A percentile compares a stretch with the other conserved stretches of the same genome.
Evolutionary conservation across 2,113 vertebrate species (phyloP).

Genomic region (Hippolais icterina): DNA sequence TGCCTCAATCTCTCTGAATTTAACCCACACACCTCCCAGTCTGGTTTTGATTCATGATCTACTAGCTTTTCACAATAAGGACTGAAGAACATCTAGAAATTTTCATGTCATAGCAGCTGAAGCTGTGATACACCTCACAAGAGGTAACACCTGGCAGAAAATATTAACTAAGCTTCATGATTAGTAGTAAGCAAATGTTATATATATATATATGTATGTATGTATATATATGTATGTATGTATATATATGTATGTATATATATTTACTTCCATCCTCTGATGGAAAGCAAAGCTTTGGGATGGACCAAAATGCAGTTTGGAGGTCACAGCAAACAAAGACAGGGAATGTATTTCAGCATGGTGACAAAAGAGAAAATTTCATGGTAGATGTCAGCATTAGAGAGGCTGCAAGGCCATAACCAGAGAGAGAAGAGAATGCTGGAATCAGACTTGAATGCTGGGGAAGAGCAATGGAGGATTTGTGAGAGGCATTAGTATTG

Average conservation of each 20-base stretch:
- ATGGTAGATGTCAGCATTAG: fast-evolving
- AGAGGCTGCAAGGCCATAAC: background rate
- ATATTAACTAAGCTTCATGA: background rate
- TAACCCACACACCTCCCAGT: background rate
- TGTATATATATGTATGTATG: no score
- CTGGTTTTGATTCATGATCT: background rate
- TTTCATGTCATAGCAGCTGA: background rate
- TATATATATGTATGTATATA: no score
- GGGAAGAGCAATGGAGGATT: background rate
- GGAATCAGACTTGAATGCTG: background rate
- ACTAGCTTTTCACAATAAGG: background rate
- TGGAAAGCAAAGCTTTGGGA: background rate
- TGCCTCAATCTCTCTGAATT: background rate
- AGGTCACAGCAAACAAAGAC: background rate
- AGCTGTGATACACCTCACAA: background rate
- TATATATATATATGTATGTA: no score
- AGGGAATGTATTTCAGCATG: fast-evolving
- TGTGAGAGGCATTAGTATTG: background rate
- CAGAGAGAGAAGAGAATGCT: background rate
- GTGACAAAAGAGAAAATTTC: background rate
- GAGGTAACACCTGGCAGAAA: background rate
- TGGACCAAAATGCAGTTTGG: background rate
- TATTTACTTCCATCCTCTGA: background rate
- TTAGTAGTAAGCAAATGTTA: background rate
- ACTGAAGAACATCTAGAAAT: background rate